Evolutionary conservation across 1,140 invertebrate species (phyloP).

Genomic region (Leptinotarsa texana): DNA sequence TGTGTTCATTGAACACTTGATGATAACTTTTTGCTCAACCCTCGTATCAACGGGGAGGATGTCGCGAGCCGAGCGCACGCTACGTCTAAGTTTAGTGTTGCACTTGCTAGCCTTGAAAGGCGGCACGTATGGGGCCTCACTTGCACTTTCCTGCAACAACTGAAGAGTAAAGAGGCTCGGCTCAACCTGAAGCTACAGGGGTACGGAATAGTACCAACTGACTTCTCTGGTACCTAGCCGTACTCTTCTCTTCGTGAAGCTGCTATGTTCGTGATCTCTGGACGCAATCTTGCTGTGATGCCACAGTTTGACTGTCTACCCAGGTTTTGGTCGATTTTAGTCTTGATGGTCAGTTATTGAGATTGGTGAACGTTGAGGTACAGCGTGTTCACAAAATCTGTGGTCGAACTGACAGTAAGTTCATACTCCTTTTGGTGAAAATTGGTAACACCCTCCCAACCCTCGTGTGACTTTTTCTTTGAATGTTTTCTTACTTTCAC

Average conservation of each 20-base stretch:
- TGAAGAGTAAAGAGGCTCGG: background rate
- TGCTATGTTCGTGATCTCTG: background rate
- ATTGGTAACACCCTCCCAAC: no score
- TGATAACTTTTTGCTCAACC: background rate
- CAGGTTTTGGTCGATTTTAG: no score
- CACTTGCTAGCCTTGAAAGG: constrained; percentile 53
- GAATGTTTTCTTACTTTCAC: no score
- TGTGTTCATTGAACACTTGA: no score
- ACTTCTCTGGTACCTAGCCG: background rate
- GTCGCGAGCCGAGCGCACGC: constrained; percentile 50
- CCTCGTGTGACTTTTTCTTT: no score
- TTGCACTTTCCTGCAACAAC: constrained; percentile 52
- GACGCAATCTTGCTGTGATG: no score
- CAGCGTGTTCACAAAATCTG: no score
- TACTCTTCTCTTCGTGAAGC: background rate
- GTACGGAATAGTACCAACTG: background rate
- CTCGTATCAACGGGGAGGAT: constrained; percentile 10
- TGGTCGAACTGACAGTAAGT: no score
- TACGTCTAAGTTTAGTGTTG: constrained; percentile 43
- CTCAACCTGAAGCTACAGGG: background rate
- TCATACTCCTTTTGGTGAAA: no score
- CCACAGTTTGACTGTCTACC: no score
- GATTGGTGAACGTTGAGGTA: no score
- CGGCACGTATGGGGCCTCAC: constrained; percentile 48
- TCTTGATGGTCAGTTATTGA: no score